Percentiles rank a stretch among this genome's conserved stretches.
phyloP scores from a whole-genome alignment of 2,888 invertebrate genomes.

The Galeruca laticollis region DNA sequence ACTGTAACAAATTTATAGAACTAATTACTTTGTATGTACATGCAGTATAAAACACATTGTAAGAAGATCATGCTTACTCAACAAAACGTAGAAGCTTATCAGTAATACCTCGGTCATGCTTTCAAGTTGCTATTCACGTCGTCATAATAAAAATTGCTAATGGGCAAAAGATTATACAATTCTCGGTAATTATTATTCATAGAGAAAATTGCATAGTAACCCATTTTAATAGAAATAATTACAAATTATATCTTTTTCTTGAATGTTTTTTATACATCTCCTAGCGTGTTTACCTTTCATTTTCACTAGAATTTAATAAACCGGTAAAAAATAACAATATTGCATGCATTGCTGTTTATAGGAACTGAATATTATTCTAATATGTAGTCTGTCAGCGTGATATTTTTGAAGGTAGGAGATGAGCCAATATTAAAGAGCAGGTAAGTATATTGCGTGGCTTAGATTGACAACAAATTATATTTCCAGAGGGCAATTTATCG shows the following conservation, averaged over 20 bases:
- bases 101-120: neutral
- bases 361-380: neutral
- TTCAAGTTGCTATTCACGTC: neutral
- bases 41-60: neutral
- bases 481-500: no score
- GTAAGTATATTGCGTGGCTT: no score
- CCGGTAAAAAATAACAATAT: neutral
- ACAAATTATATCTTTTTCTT: neutral
- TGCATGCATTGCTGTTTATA: neutral
- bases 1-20: neutral
- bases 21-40: neutral
- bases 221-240: conserved; percentile 11
- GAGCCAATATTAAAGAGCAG: no score
- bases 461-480: no score
- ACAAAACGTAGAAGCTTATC: neutral
- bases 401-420: no score
- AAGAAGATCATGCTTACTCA: neutral
- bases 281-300: conserved; percentile 27
- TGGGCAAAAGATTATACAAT: conserved; percentile 5
- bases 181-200: conserved; percentile 20
- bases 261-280: conserved; percentile 8
- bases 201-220: conserved; percentile 20
- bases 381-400: no score
- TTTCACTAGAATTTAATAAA: conserved; percentile 23
- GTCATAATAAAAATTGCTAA: conserved; percentile 4